Base-by-base conservation (phyloP, 2,888 invertebrate species). In the Oxytorus armatus region DNA sequence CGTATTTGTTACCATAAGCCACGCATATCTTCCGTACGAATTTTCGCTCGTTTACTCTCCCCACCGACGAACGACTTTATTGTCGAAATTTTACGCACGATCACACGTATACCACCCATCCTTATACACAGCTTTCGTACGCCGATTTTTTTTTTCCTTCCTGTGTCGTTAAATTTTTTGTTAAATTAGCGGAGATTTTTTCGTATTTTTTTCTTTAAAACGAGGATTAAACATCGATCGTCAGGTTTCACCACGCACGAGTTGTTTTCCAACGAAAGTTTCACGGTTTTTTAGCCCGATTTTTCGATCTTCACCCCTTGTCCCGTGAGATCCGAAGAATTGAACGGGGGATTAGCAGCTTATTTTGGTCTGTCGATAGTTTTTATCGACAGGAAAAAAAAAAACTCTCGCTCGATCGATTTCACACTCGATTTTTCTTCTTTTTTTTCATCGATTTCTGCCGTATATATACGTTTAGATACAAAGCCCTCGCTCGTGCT, bases 391-490 rank as follows among this genome's bases (percentile, higher is more conserved):
- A n/a, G n/a, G n/a, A 29, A 53, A 63, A 65, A 57, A 63, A 70
- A 61, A 68, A 61, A 25, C 55, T 42, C 73, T 25, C 47, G 66
- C 25, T 73, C 72, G 44, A 16, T 14, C 59, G 59, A 83, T 81
- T 84, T 81, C 73, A 77, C 61, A 73, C 51, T 57, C 51, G 74
- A 83, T 83, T 74, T 81, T 74, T 53, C 23, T 39, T 76, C 42
- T 36, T 70, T 29, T 49, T 25, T 42, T 72, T 66, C n/a, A 33
- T 7, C 23, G 47, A 18, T 29, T 55, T 7, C 55, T 44, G 23
- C 49, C 29, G 29, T 70, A 51, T 36, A 53, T 16, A 21, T 23
- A 5, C n/a, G 3, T 33, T n/a, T 33, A 51, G 33, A 57, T 14
- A 21, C 16, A 49, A 47, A n/a, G n/a, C n/a, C n/a, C 33, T n/a